These are phyloP conservation scores for Hylaea fasciaria DNA, from an alignment of 2,888 invertebrate genomes.

Conservation along the genomic window DNA sequence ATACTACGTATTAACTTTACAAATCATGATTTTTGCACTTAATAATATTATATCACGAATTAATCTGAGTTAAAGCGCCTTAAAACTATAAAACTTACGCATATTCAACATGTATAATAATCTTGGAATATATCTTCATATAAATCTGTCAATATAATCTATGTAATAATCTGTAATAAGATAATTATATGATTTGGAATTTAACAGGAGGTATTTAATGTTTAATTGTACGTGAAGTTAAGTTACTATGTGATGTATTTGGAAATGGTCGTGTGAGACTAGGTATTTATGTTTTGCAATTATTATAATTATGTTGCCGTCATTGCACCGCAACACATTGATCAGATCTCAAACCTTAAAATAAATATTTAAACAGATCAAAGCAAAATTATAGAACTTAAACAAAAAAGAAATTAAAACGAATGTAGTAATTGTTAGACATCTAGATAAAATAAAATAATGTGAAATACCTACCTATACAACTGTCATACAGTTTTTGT, in stretches of 20 bases:
- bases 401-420: conserved; percentile 66
- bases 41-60: conserved; percentile 73
- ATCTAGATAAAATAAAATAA: conserved; percentile 74
- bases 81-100: conserved; percentile 66
- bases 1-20: conserved; percentile 25
- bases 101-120: conserved; percentile 63
- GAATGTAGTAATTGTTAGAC: conserved; percentile 77
- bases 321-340: conserved; percentile 62
- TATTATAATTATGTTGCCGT: conserved; percentile 33
- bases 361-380: conserved; percentile 77
- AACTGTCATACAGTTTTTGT: conserved; percentile 76
- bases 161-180: conserved; percentile 64
- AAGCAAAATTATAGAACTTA: conserved; percentile 84
- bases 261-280: conserved; percentile 33
- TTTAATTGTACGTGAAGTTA: conserved; percentile 70
- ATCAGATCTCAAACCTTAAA: conserved; percentile 71
- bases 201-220: conserved; percentile 76
- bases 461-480: conserved; percentile 76
- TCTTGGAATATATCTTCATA: conserved; percentile 64
- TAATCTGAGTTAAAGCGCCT: conserved; percentile 80
- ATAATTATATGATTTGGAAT: conserved; percentile 74
- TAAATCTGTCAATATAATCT: conserved; percentile 65
- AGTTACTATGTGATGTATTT: conserved; percentile 65
- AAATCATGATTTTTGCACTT: conserved; percentile 51
- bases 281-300: conserved; percentile 30